Evolutionary conservation across 2,797 vertebrate genomes (phyloP).

Genomic region (Oryzias sinensis): DNA sequence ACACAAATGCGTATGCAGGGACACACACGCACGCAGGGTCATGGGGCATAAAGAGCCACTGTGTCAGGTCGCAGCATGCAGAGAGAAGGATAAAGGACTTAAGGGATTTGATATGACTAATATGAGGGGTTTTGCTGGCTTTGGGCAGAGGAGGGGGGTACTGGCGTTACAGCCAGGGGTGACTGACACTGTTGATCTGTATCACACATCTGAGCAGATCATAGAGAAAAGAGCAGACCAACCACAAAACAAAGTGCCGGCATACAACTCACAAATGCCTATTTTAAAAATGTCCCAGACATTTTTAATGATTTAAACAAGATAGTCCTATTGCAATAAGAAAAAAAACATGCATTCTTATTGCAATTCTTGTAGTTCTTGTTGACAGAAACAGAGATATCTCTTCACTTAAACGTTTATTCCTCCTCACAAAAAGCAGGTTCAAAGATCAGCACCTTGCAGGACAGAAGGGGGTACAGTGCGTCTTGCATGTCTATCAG

Average conservation of each 20-base stretch:
- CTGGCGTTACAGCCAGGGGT: slow-evolving; percentile 71
- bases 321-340: neutral
- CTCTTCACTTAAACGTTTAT: slow-evolving; percentile 58
- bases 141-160: slow-evolving; percentile 49
- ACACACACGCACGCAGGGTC: slow-evolving; percentile 50
- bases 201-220: slow-evolving; percentile 73
- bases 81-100: slow-evolving; percentile 71
- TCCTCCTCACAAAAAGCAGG: slow-evolving; percentile 66
- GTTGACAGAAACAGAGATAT: slow-evolving; percentile 14
- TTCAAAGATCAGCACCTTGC: slow-evolving; percentile 81
- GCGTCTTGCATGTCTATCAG: slow-evolving; percentile 76
- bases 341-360: too few species aligned
- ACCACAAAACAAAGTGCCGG: slow-evolving; percentile 46
- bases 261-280: slow-evolving; percentile 25
- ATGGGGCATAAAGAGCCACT: slow-evolving; percentile 72
- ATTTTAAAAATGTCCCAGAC: slow-evolving; percentile 4
- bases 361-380: too few species aligned
- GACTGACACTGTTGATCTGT: slow-evolving; percentile 79
- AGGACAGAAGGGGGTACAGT: slow-evolving; percentile 61
- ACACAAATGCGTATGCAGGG: slow-evolving; percentile 13
- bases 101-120: slow-evolving; percentile 80
- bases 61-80: slow-evolving; percentile 76
- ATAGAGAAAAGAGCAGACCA: slow-evolving; percentile 54
- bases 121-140: slow-evolving; percentile 78
- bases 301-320: neutral